Percentiles rank a stretch among this genome's conserved stretches.
Evolutionary conservation across 2,888 invertebrate species (phyloP).

Genomic region (Sphaerolaimus hirsutus): DNA sequence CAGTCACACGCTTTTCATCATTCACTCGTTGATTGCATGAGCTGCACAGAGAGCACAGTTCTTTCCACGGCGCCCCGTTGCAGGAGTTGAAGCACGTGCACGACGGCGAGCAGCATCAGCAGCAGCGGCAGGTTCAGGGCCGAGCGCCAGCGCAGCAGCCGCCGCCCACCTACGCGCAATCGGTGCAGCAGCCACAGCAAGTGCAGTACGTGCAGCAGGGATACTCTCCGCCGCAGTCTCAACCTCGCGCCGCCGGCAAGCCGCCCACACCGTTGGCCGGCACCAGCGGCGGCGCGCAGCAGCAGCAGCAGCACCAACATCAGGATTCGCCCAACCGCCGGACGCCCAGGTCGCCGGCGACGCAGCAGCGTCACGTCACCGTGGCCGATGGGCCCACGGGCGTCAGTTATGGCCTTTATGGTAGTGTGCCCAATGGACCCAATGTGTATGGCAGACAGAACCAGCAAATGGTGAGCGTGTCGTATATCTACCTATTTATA

Average conservation of each 20-base stretch:
- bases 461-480: no score
- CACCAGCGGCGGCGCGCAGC: constrained; percentile 5
- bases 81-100: not conserved
- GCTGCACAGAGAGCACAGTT: no score
- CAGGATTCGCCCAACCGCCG: constrained; percentile 1
- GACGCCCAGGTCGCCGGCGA: not conserved
- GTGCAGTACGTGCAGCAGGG: no score
- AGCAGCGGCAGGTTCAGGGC: not conserved
- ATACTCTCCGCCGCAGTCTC: not conserved
- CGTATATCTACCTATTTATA: no score
- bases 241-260: constrained; percentile 14
- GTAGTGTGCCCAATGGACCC: no score
- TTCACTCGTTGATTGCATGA: constrained; percentile 8
- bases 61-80: no score
- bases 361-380: no score
- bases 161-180: not conserved
- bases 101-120: not conserved
- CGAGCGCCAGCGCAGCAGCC: not conserved
- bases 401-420: no score
- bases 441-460: no score
- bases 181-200: not conserved
- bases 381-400: no score
- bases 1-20: constrained; percentile 15
- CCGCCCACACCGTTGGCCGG: constrained; percentile 22
- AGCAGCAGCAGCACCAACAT: no score